These are phyloP conservation scores for Mythimna loreyi DNA, from an alignment of 2,888 invertebrate genomes.

Conservation along the genomic window DNA sequence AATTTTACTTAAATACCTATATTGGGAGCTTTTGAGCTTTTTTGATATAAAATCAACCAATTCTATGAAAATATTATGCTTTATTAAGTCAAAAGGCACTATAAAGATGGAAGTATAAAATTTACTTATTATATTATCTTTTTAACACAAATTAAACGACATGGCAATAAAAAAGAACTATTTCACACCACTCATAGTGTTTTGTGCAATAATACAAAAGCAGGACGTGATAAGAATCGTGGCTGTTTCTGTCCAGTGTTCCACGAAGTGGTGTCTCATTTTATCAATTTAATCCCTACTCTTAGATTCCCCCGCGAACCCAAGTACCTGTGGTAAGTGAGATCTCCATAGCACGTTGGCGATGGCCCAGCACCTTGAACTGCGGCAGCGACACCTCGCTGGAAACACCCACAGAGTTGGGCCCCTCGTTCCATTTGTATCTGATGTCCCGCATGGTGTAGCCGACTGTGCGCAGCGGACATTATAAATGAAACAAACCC, in stretches of 20 bases:
- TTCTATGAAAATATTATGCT: not conserved
- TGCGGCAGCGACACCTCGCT: conserved; percentile 99
- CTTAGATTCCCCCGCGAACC: conserved; percentile 78
- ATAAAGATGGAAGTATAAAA: conserved; percentile 10
- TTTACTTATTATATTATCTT: conserved; percentile 29
- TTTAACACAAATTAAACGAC: conserved; percentile 61
- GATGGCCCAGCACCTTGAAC: conserved; percentile 99
- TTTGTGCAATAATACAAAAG: conserved; percentile 89
- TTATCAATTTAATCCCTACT: conserved; percentile 63
- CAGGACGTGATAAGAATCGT: conserved; percentile 89
- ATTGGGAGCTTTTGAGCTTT: not conserved
- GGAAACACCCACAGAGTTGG: conserved; percentile 98
- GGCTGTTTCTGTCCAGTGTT: conserved; percentile 88
- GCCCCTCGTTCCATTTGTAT: conserved; percentile 99
- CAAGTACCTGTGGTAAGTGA: conserved; percentile 98
- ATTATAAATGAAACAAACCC: conserved; percentile 89
- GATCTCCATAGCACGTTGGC: conserved; percentile 98
- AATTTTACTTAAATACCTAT: not conserved
- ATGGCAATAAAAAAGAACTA: conserved; percentile 64
- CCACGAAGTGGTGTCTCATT: conserved; percentile 79
- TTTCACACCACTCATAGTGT: conserved; percentile 87
- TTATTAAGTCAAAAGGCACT: conserved; percentile 4
- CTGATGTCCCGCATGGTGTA: conserved; percentile 99
- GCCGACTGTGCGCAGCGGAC: conserved; percentile 95
- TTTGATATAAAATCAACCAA: conserved; percentile 13